These are phyloP conservation scores for Echinometra lucunter DNA, from an alignment of 53 echinoderm and acorn worm species.

Conservation along the genomic window DNA sequence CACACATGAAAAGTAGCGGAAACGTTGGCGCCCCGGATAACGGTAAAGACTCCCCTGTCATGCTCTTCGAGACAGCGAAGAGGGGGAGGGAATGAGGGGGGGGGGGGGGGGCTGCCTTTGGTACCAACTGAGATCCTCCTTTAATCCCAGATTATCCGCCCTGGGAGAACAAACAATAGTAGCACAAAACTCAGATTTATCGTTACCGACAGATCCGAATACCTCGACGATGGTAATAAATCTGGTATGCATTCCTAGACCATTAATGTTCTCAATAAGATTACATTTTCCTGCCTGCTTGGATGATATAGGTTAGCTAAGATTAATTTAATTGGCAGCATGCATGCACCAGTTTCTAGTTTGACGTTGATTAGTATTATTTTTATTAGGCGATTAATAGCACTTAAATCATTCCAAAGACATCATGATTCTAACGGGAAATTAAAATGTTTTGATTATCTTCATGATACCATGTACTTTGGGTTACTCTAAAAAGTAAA, in stretches of 20 bases:
- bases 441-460: no score
- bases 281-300: no score
- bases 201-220: not conserved
- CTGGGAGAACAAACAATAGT: not conserved
- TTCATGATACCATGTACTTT: no score
- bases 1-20: conserved; percentile 22
- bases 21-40: conserved; percentile 39
- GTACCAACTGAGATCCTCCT: not conserved
- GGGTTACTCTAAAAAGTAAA: no score
- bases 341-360: no score
- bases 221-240: not conserved
- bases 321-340: no score
- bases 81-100: not conserved
- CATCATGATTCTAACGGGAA: no score
- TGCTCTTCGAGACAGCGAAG: conserved; percentile 13
- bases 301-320: no score
- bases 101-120: not conserved
- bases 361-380: no score
- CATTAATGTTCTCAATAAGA: no score
- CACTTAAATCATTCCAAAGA: no score
- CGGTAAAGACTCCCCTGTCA: conserved; percentile 30
- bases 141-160: not conserved
- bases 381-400: no score
- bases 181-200: not conserved
- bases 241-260: not conserved